Percentiles rank a stretch among this genome's conserved stretches.
Evolutionary conservation across 35 echinoderm and acorn worm genomes (phyloP).

Genomic region (Holothuria glaberrima): DNA sequence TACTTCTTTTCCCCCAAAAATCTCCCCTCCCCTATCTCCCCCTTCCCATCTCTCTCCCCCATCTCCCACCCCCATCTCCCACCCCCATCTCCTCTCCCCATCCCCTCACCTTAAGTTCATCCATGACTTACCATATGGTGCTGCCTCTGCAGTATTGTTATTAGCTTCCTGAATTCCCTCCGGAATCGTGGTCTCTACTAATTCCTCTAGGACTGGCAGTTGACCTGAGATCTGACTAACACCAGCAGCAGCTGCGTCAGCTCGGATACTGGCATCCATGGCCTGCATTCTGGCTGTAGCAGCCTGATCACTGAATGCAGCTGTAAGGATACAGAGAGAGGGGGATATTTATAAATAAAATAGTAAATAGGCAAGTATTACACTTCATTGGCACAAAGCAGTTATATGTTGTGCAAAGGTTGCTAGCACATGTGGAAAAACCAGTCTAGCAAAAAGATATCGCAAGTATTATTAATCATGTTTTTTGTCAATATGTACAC

Average conservation of each 20-base stretch:
- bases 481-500: no score
- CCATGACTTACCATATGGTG: slow-evolving; percentile 35
- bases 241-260: slow-evolving; percentile 30
- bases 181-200: slow-evolving; percentile 18
- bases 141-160: slow-evolving; percentile 6
- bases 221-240: slow-evolving; percentile 24
- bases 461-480: no score
- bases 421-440: background rate
- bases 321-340: slow-evolving; percentile 6
- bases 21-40: background rate
- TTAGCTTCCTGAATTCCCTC: slow-evolving; percentile 39
- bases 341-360: background rate
- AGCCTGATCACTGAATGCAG: slow-evolving; percentile 62
- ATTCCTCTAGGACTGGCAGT: slow-evolving; percentile 37
- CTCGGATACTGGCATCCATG: slow-evolving; percentile 66
- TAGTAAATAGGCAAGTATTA: background rate
- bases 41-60: background rate
- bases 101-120: background rate
- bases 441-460: no score
- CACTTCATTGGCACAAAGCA: background rate
- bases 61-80: no score
- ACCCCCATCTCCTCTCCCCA: background rate
- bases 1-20: no score
- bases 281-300: slow-evolving; percentile 65
- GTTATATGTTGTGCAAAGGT: background rate